These are phyloP conservation scores for Brachirus orientalis DNA, from an alignment of 2,113 vertebrate genomes.

Conservation along the genomic window DNA sequence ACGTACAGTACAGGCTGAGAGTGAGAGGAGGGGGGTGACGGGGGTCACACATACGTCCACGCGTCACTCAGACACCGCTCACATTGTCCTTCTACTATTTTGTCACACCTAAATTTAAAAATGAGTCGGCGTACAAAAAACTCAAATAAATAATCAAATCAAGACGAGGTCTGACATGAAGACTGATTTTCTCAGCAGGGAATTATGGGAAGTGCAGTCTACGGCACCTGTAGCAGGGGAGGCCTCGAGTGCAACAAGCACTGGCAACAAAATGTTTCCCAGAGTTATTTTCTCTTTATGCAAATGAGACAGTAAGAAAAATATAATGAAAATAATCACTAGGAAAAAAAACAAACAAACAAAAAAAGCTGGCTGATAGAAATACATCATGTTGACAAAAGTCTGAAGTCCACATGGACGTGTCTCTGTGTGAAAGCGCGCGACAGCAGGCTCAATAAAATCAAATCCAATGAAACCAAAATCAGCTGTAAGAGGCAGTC, in stretches of 20 bases:
- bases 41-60: slow-evolving; percentile 57
- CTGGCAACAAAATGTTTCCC: slow-evolving; percentile 62
- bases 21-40: neutral
- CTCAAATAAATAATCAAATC: slow-evolving; percentile 78
- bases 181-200: slow-evolving; percentile 48
- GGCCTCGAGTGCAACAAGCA: too few relatives aligned
- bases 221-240: slow-evolving; percentile 53
- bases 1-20: slow-evolving; percentile 68
- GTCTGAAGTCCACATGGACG: slow-evolving; percentile 42
- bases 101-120: slow-evolving; percentile 37
- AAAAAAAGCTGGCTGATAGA: too few relatives aligned
- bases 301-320: slow-evolving; percentile 1
- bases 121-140: slow-evolving; percentile 64
- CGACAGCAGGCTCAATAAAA: slow-evolving; percentile 37
- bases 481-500: too few relatives aligned
- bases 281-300: slow-evolving; percentile 58
- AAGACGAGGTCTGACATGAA: slow-evolving; percentile 61
- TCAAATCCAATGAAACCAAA: too few relatives aligned
- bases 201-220: slow-evolving; percentile 61
- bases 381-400: too few relatives aligned
- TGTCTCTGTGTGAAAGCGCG: slow-evolving; percentile 41
- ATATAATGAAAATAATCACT: neutral
- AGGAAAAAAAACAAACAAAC: too few relatives aligned
- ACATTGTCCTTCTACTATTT: slow-evolving; percentile 47
- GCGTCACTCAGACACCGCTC: slow-evolving; percentile 14